Conservation (phyloP, 2,797 vertebrate species). For the Sebastes nivosus region DNA sequence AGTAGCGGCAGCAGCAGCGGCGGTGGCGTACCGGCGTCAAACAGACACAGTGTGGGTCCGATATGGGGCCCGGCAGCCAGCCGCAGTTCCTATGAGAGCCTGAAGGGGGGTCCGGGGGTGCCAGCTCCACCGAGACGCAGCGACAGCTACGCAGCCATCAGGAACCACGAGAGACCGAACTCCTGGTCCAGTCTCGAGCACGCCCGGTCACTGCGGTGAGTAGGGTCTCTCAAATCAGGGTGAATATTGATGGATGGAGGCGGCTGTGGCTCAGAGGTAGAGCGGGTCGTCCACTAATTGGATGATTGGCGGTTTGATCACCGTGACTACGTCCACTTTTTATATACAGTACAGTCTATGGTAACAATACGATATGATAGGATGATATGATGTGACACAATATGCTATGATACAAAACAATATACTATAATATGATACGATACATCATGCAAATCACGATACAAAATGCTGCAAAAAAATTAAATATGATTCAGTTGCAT, state of each 20-base stretch:
- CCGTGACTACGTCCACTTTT: background rate
- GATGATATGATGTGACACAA: too few species aligned
- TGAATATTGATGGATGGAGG: background rate
- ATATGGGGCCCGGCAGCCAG: conserved; percentile 77
- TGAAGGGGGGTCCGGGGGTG: conserved; percentile 84
- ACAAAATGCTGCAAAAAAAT: background rate
- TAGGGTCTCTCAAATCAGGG: background rate
- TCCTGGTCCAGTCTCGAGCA: conserved; percentile 90
- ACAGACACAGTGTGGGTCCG: conserved; percentile 77
- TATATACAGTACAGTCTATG: background rate
- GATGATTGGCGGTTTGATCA: background rate
- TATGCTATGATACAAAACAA: background rate
- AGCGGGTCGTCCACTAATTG: too few species aligned
- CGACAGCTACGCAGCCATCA: conserved; percentile 90
- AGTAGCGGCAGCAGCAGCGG: conserved; percentile 58
- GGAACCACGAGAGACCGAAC: conserved; percentile 87
- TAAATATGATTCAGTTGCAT: too few species aligned
- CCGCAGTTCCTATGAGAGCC: conserved; percentile 79
- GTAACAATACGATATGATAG: background rate
- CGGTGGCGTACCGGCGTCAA: conserved; percentile 52
- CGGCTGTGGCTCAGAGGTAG: too few species aligned
- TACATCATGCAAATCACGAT: background rate
- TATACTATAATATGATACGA: background rate
- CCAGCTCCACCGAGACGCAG: conserved; percentile 90
- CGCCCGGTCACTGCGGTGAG: conserved; percentile 74